Conservation (phyloP, 2,888 invertebrate species). For the Carpatolechia fugitivella region DNA sequence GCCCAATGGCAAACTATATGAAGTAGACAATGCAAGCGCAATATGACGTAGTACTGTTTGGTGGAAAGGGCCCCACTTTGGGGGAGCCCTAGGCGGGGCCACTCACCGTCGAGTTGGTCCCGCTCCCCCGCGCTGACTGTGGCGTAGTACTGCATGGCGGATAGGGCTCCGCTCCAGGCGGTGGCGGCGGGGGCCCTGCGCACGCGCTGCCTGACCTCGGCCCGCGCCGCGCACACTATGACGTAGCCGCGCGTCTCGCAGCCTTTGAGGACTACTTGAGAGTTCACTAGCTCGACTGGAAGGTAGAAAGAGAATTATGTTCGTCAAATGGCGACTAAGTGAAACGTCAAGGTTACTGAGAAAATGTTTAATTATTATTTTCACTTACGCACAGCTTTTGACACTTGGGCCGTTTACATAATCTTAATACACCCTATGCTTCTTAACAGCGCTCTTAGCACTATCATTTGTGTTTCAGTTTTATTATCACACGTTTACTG, state of each 20-base stretch:
- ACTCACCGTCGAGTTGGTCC: slow-evolving; percentile 80
- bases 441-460: too few species aligned
- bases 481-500: too few species aligned
- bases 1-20: too few species aligned
- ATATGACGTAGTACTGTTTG: too few species aligned
- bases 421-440: too few species aligned
- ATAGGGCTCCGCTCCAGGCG: slow-evolving; percentile 95
- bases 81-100: too few species aligned
- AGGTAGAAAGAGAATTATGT: background rate
- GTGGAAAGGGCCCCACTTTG: too few species aligned
- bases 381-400: background rate
- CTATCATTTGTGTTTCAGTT: too few species aligned
- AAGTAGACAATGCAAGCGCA: too few species aligned
- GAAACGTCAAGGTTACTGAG: too few species aligned
- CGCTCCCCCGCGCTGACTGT: slow-evolving; percentile 92
- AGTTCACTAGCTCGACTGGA: slow-evolving; percentile 92
- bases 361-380: too few species aligned
- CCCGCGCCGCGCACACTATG: slow-evolving; percentile 96
- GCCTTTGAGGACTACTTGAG: slow-evolving; percentile 96
- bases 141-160: slow-evolving; percentile 99
- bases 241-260: slow-evolving; percentile 98
- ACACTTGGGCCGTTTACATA: too few species aligned
- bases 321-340: background rate
- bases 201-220: slow-evolving; percentile 93
- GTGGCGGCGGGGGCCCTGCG: slow-evolving; percentile 92